Evolutionary conservation across 2,888 invertebrate species (phyloP).

Genomic region (Apodemia zela): DNA sequence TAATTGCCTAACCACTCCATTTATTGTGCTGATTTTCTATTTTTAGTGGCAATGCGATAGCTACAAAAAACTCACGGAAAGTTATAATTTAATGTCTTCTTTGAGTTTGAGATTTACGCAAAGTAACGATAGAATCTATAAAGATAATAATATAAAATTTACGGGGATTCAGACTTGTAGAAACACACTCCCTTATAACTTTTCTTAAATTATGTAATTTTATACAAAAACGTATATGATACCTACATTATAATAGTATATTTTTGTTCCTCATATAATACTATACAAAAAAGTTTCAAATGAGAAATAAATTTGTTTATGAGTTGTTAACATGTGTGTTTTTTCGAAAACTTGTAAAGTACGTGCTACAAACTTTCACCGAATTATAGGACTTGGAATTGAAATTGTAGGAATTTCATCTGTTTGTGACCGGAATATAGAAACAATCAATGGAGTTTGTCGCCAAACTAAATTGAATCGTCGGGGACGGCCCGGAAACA

Average conservation of each 20-base stretch:
- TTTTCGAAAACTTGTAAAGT: not conserved
- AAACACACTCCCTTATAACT: no score
- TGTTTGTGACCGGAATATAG: conserved; percentile 71
- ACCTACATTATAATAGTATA: not conserved
- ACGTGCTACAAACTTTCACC: conserved; percentile 11
- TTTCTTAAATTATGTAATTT: no score
- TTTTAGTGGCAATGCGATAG: no score
- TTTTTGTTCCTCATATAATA: not conserved
- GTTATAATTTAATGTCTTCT: no score
- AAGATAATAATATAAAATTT: no score
- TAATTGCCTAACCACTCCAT: no score
- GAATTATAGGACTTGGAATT: conserved; percentile 6
- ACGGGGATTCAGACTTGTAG: no score
- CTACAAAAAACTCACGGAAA: no score
- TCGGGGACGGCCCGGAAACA: conserved; percentile 53
- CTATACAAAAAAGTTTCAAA: not conserved
- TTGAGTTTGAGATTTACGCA: no score
- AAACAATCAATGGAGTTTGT: conserved; percentile 76
- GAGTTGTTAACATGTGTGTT: not conserved
- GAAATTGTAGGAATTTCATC: conserved; percentile 40
- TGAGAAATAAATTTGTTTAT: not conserved
- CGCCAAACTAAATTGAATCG: conserved; percentile 69
- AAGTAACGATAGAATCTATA: no score
- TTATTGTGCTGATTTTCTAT: no score
- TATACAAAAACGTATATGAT: no score